Percentiles rank a stretch among this genome's conserved stretches.
Evolutionary conservation across 2,888 invertebrate species (phyloP).

Genomic region (Rhingia campestris): DNA sequence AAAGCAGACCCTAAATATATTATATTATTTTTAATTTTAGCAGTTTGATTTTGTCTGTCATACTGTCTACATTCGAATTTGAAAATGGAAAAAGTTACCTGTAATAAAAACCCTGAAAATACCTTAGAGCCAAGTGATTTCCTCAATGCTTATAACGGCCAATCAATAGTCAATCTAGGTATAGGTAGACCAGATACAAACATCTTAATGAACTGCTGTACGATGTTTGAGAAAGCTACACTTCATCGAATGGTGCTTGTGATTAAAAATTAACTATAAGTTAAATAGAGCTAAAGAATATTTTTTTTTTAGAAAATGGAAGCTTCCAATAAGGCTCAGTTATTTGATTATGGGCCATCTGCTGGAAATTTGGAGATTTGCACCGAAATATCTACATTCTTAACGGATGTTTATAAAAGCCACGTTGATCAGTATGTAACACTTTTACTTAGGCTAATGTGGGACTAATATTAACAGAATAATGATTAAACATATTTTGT

Average conservation of each 20-base stretch:
- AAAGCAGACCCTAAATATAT: too few relatives aligned
- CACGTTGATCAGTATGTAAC: slow-evolving; percentile 81
- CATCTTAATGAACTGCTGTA: slow-evolving; percentile 82
- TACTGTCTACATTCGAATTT: too few relatives aligned
- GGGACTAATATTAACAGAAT: too few relatives aligned
- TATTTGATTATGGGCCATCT: slow-evolving; percentile 85
- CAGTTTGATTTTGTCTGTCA: too few relatives aligned
- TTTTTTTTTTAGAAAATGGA: slow-evolving; percentile 76
- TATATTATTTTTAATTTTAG: too few relatives aligned
- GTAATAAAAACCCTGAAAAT: slow-evolving; percentile 71
- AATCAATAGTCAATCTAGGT: slow-evolving; percentile 82
- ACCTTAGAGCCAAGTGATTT: slow-evolving; percentile 77
- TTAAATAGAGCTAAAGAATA: background rate
- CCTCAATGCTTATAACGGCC: slow-evolving; percentile 82
- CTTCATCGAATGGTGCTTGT: slow-evolving; percentile 82
- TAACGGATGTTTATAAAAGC: slow-evolving; percentile 82
- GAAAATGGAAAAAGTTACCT: background rate
- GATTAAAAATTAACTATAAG: background rate
- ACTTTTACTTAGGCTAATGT: background rate
- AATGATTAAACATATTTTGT: slow-evolving; percentile 75
- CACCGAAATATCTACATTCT: slow-evolving; percentile 83
- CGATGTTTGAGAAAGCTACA: slow-evolving; percentile 83
- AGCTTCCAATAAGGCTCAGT: slow-evolving; percentile 77
- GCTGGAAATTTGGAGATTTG: slow-evolving; percentile 83
- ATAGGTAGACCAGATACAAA: slow-evolving; percentile 85